Evolutionary conservation across 1,140 invertebrate species (phyloP), one percentile per base, ranked within the genome.

Genomic region (Drosophila punjabiensis): DNA sequence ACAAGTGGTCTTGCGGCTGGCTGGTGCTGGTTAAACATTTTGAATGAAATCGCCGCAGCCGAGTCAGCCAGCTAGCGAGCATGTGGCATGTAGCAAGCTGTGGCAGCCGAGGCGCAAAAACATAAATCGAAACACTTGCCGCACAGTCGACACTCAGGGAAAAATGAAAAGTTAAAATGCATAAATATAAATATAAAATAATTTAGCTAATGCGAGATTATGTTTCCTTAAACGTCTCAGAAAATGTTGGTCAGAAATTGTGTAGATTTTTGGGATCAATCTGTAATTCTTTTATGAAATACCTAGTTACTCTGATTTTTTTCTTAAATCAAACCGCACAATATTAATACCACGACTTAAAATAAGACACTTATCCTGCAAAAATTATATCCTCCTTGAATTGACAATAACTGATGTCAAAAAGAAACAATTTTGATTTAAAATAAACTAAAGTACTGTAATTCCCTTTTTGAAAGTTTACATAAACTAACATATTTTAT

Each of bases 51-150:
- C 66, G 85, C 85, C 81, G 78, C 60, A 56, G 80, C 65, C 73
- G 67, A 70, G 47, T 35, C 67, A 32, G 67, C 67, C 67, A 52
- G 45, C 50, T 5, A 56, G 35, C 55, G 55, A 69, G 66, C 74
- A 61, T 74, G 70, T 74, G 70, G 70, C 70, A 62, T 74, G 55
- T 70, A 47, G 64, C 70, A 74, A 56, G 70, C 70, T 74, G 68
- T 74, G 68, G 68, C 64, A 70, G 78, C 32, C 55, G 71, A 90
- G 86, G 86, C 86, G 86, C 86, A 89, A 89, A 89, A 89, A 89
- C 86, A 89, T 89, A 90, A 90, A 89, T 89, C 86, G 86, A 89
- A 89, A 89, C 86, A 89, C 86, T 89, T 89, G 86, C 86, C 82
- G 78, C 81, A 65, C 79, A 50, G 68, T 35, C 28, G 24, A 48